phyloP scores from a whole-genome alignment of 2,888 invertebrate genomes.

The Chironomus riparius region DNA sequence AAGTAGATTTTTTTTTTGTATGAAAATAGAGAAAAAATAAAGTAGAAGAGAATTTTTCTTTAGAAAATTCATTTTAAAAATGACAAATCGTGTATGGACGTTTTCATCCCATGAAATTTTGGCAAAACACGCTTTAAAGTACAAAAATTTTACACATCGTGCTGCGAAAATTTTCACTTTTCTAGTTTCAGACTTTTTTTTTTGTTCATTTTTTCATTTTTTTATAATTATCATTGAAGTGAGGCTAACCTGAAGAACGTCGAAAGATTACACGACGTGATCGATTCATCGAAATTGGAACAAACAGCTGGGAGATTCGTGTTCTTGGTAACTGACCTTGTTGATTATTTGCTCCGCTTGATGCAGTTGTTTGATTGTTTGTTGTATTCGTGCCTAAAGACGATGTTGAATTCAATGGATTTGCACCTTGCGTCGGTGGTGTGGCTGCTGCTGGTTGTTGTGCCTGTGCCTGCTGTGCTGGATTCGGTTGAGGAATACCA shows the following conservation, averaged over 20 bases:
- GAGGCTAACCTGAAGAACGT: constrained; percentile 24
- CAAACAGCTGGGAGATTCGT: constrained; percentile 25
- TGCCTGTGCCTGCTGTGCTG: constrained; percentile 20
- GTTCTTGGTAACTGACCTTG: constrained; percentile 28
- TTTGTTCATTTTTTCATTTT: neutral
- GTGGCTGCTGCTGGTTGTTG: constrained; percentile 35
- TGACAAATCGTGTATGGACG: too few relatives aligned
- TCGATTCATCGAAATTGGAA: constrained; percentile 25
- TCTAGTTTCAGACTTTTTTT: neutral
- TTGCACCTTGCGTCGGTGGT: constrained; percentile 26
- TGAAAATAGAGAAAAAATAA: too few relatives aligned
- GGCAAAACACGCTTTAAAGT: neutral
- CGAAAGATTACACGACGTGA: constrained; percentile 13
- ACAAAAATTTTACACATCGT: neutral
- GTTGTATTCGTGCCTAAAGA: constrained; percentile 33
- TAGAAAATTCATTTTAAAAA: too few relatives aligned
- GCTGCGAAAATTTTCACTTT: neutral
- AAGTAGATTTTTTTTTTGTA: too few relatives aligned
- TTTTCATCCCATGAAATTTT: neutral
- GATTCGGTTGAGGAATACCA: constrained; percentile 36
- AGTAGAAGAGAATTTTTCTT: too few relatives aligned
- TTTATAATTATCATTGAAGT: neutral
- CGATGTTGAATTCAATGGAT: constrained; percentile 29
- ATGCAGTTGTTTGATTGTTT: constrained; percentile 29
- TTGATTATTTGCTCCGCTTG: constrained; percentile 29